Percentiles rank a stretch among this genome's conserved stretches.
These are phyloP conservation scores for Carposina sasakii DNA, from an alignment of 1,140 invertebrate species.

Conservation along the genomic window DNA sequence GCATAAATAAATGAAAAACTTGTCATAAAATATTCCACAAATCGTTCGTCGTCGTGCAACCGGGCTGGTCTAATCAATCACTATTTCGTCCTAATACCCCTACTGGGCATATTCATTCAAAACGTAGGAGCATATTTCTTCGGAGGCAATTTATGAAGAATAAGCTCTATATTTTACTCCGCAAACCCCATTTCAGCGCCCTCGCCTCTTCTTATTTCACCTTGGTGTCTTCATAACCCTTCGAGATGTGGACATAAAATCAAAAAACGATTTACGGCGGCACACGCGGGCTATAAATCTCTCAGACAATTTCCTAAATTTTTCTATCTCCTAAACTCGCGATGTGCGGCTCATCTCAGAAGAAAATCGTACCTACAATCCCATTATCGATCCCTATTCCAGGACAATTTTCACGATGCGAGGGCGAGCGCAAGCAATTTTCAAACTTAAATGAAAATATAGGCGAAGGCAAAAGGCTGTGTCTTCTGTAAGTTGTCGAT, in stretches of 20 bases:
- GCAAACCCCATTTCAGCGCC: no score
- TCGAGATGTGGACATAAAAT: constrained; percentile 32
- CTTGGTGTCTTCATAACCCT: constrained; percentile 21
- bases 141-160: no score
- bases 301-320: constrained; percentile 66
- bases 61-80: no score
- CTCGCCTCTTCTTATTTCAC: no score
- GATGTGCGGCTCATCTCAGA: constrained; percentile 43
- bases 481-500: constrained; percentile 37
- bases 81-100: no score
- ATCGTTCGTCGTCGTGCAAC: no score
- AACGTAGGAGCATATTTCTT: no score
- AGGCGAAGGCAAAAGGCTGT: constrained; percentile 31
- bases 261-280: constrained; percentile 59
- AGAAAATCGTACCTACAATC: constrained; percentile 66
- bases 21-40: no score
- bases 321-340: constrained; percentile 64
- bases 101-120: no score
- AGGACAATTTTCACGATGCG: constrained; percentile 60
- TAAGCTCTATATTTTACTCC: no score
- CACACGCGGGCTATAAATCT: constrained; percentile 55
- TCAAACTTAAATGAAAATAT: constrained; percentile 70
- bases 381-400: constrained; percentile 67
- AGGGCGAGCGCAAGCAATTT: constrained; percentile 50
- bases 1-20: no score